phyloP scores from a whole-genome alignment of 30 jellyfish, hydroid and myxozoan genomes.

The Catostylus mosaicus region DNA sequence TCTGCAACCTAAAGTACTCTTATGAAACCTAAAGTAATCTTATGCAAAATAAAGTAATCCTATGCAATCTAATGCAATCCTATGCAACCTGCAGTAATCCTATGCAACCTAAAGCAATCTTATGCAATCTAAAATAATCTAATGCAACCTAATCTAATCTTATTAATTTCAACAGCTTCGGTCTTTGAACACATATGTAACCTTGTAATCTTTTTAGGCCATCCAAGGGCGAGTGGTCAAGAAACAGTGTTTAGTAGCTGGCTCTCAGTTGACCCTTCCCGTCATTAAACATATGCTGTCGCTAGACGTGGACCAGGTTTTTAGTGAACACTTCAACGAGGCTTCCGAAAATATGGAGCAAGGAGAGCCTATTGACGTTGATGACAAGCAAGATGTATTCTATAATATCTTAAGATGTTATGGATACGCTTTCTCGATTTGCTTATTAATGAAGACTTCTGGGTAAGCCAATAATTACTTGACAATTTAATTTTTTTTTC shows the following conservation, averaged over 20 bases:
- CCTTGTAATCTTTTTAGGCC: constrained; percentile 14
- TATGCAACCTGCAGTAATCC: no score
- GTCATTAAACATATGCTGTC: constrained; percentile 4
- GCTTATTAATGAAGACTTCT: constrained; percentile 36
- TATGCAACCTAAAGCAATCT: no score
- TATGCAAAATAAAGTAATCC: no score
- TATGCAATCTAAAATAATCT: no score
- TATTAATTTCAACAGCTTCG: no score
- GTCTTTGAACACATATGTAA: no score
- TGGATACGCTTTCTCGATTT: constrained; percentile 23
- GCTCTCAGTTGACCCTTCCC: neutral
- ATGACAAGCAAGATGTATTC: neutral
- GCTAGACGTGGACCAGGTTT: neutral
- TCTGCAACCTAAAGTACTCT: no score
- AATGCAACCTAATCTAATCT: no score
- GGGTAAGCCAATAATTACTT: no score
- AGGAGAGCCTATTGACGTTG: neutral
- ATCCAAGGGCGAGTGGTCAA: constrained; percentile 9
- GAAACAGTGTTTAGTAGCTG: constrained; percentile 5
- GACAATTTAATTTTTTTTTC: no score
- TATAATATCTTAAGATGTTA: constrained; percentile 13
- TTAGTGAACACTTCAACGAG: neutral
- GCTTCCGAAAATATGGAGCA: neutral
- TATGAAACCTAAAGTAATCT: no score
- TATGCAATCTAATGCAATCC: no score